These are phyloP conservation scores for Adrianichthys oophorus DNA, from an alignment of 2,797 vertebrate species.

Conservation along the genomic window DNA sequence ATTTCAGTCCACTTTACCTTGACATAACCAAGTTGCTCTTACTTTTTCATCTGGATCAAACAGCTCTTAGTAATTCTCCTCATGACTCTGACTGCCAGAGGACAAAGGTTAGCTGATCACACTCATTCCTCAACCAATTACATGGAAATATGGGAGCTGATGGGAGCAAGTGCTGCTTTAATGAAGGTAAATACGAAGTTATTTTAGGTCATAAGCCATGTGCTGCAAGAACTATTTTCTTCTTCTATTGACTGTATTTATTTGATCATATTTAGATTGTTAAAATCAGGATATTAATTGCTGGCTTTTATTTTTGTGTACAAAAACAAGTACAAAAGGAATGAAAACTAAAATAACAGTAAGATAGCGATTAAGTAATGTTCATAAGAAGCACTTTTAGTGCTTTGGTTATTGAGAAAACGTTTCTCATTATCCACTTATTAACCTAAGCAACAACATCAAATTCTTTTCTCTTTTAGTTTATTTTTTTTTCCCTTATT, in stretches of 20 bases:
- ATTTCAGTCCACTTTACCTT: slow-evolving; percentile 16
- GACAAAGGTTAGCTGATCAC: slow-evolving; percentile 49
- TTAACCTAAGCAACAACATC: not conserved
- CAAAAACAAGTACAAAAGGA: too few species aligned
- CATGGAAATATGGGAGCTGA: slow-evolving; percentile 33
- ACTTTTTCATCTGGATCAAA: slow-evolving; percentile 61
- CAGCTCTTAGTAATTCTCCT: slow-evolving; percentile 61
- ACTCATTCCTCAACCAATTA: slow-evolving; percentile 38
- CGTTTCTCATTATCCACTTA: not conserved
- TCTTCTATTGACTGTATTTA: too few species aligned
- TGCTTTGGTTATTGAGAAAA: not conserved
- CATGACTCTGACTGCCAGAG: slow-evolving; percentile 55
- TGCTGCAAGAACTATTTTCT: not conserved
- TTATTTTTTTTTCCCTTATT: not conserved
- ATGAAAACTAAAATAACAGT: too few species aligned
- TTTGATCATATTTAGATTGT: too few species aligned
- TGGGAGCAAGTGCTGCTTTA: slow-evolving; percentile 11
- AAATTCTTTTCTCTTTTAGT: not conserved
- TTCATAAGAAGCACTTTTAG: too few species aligned
- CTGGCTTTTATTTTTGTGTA: too few species aligned
- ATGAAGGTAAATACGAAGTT: slow-evolving; percentile 10
- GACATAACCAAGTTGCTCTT: slow-evolving; percentile 12
- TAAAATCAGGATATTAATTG: too few species aligned
- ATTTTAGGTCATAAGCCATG: not conserved
- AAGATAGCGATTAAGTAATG: too few species aligned